Percentiles rank a stretch among this genome's conserved stretches.
phyloP scores from a whole-genome alignment of 2,888 invertebrate genomes.

The Drosophila atripex region DNA sequence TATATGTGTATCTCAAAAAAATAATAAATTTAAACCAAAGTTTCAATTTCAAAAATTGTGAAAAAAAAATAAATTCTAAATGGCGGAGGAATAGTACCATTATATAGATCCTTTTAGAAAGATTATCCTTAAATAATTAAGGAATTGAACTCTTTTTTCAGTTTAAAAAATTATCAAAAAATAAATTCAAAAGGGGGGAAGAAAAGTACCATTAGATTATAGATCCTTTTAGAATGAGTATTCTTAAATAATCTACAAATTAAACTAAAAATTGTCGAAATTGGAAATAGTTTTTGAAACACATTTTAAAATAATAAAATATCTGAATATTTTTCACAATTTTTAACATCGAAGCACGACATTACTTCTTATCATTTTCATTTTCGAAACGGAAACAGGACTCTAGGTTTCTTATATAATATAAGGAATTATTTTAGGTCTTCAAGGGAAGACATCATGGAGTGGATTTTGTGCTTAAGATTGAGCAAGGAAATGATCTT shows the following conservation, averaged over 20 bases:
- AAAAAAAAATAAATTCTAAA: too few species aligned
- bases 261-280: too few species aligned
- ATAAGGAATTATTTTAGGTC: conserved; percentile 29
- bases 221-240: too few species aligned
- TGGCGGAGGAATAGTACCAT: not conserved
- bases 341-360: not conserved
- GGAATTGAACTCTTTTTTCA: too few species aligned
- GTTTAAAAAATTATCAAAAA: not conserved
- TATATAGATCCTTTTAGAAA: too few species aligned
- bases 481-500: conserved; percentile 30
- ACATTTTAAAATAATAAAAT: too few species aligned
- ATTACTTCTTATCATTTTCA: not conserved
- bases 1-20: too few species aligned
- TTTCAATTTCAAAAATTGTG: not conserved
- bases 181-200: not conserved
- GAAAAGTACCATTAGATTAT: too few species aligned
- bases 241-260: too few species aligned
- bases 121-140: too few species aligned
- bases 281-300: too few species aligned
- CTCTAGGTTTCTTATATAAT: conserved; percentile 8
- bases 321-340: not conserved
- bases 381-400: conserved; percentile 7
- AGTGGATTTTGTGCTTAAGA: conserved; percentile 26
- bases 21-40: too few species aligned
- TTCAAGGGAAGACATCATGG: conserved; percentile 37